A percentile compares a stretch with the other conserved stretches of the same genome.
These are phyloP conservation scores for Catocala fraxini DNA, from an alignment of 2,888 invertebrate genomes.

Conservation along the genomic window DNA sequence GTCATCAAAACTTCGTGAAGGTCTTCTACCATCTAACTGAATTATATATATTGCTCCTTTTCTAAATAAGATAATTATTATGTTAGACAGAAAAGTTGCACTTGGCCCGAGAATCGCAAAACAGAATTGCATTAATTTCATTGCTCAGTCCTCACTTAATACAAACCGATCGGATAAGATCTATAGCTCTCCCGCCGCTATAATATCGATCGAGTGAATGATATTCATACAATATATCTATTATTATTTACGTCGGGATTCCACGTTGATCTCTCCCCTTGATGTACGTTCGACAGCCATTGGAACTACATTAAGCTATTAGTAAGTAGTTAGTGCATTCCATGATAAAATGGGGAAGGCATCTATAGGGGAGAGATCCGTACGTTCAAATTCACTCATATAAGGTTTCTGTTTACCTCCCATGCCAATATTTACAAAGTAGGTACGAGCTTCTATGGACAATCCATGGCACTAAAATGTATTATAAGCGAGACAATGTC, in stretches of 20 bases:
- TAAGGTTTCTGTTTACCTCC: conserved; percentile 30
- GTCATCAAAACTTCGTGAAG: too few species aligned
- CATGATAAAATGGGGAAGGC: conserved; percentile 44
- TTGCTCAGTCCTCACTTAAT: not conserved
- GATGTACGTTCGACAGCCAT: conserved; percentile 63
- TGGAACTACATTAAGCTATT: conserved; percentile 81
- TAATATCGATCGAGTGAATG: not conserved
- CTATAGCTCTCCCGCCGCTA: not conserved
- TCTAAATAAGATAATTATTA: too few species aligned
- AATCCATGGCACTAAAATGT: conserved; percentile 18
- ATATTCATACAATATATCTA: conserved; percentile 18
- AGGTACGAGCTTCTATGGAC: conserved; percentile 11
- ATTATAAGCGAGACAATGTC: conserved; percentile 34
- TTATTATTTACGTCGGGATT: conserved; percentile 27
- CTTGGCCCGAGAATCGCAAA: not conserved
- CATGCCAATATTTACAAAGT: conserved; percentile 13
- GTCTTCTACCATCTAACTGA: too few species aligned
- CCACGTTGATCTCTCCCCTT: conserved; percentile 55
- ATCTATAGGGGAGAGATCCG: conserved; percentile 21
- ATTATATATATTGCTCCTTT: too few species aligned
- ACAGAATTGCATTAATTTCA: not conserved
- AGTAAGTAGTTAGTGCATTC: conserved; percentile 73
- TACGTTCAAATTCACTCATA: conserved; percentile 31
- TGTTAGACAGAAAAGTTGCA: too few species aligned
- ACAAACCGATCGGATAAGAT: not conserved